Evolutionary conservation across 2,888 invertebrate genomes (phyloP).

Genomic region (Drosophila lacicola): DNA sequence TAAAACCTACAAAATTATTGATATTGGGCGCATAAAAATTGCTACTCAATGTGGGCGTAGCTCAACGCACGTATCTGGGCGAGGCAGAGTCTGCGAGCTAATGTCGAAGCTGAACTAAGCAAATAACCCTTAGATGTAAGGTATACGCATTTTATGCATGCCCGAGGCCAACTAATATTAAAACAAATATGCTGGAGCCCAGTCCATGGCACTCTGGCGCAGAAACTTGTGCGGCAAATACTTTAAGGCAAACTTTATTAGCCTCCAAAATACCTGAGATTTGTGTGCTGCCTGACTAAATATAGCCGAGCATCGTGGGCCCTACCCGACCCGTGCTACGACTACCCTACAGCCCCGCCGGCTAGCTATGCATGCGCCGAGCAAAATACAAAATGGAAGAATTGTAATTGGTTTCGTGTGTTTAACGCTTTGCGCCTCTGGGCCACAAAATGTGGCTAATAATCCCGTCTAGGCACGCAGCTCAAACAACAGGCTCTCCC

Average conservation of each 20-base stretch:
- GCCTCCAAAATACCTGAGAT: slow-evolving; percentile 77
- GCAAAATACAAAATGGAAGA: slow-evolving; percentile 47
- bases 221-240: slow-evolving; percentile 62
- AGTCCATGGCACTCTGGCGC: slow-evolving; percentile 14
- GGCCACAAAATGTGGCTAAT: slow-evolving; percentile 56
- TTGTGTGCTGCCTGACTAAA: slow-evolving; percentile 49
- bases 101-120: slow-evolving; percentile 49
- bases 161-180: slow-evolving; percentile 69
- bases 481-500: slow-evolving; percentile 41
- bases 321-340: not conserved
- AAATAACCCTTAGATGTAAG: slow-evolving; percentile 62
- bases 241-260: slow-evolving; percentile 79
- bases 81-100: slow-evolving; percentile 2
- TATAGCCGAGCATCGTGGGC: slow-evolving; percentile 15
- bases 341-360: not conserved
- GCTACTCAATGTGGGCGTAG: slow-evolving; percentile 61
- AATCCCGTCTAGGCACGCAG: slow-evolving; percentile 67
- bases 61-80: slow-evolving; percentile 34
- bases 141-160: slow-evolving; percentile 43
- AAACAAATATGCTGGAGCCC: slow-evolving; percentile 66
- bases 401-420: slow-evolving; percentile 77
- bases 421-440: slow-evolving; percentile 66
- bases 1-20: slow-evolving; percentile 78
- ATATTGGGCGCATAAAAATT: slow-evolving; percentile 72
- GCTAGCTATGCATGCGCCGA: slow-evolving; percentile 26